Evolutionary conservation across 2,888 invertebrate species (phyloP).

Genomic region (Hololepta plana): DNA sequence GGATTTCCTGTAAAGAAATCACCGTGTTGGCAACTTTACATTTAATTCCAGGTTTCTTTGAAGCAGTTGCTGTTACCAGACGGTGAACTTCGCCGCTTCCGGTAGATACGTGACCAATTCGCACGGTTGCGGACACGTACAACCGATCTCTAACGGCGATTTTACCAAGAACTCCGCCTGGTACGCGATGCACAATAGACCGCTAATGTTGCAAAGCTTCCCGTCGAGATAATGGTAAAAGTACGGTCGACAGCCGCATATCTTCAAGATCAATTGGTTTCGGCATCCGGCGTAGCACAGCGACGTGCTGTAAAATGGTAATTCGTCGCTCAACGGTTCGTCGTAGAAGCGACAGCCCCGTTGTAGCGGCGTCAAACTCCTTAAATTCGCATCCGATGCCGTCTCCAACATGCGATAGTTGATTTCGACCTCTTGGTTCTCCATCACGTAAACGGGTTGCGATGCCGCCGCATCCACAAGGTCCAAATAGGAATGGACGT

Average conservation of each 20-base stretch:
- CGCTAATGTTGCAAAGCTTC: slow-evolving; percentile 30
- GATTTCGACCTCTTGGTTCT: slow-evolving; percentile 26
- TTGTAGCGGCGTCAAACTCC: slow-evolving; percentile 27
- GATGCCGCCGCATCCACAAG: slow-evolving; percentile 29
- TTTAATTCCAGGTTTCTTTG: not conserved
- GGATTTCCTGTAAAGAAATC: slow-evolving; percentile 16
- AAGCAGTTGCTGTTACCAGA: slow-evolving; percentile 19
- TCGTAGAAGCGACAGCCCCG: slow-evolving; percentile 36
- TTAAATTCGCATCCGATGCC: slow-evolving; percentile 27
- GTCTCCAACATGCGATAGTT: slow-evolving; percentile 32
- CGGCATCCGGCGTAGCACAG: slow-evolving; percentile 38
- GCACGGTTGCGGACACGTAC: slow-evolving; percentile 29
- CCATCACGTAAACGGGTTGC: slow-evolving; percentile 15
- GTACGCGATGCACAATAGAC: slow-evolving; percentile 33
- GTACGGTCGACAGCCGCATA: slow-evolving; percentile 41
- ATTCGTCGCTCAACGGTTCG: slow-evolving; percentile 25
- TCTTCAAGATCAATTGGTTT: slow-evolving; percentile 28
- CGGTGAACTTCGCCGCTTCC: slow-evolving; percentile 21
- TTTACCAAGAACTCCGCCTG: slow-evolving; percentile 22
- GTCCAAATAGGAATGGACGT: slow-evolving; percentile 40
- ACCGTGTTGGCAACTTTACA: slow-evolving; percentile 2
- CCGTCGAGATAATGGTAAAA: slow-evolving; percentile 38
- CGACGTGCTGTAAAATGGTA: slow-evolving; percentile 36
- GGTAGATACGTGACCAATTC: slow-evolving; percentile 25
- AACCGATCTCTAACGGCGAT: slow-evolving; percentile 21